Evolutionary conservation across 2,113 vertebrate genomes (phyloP).

Genomic region (Gallinago media): DNA sequence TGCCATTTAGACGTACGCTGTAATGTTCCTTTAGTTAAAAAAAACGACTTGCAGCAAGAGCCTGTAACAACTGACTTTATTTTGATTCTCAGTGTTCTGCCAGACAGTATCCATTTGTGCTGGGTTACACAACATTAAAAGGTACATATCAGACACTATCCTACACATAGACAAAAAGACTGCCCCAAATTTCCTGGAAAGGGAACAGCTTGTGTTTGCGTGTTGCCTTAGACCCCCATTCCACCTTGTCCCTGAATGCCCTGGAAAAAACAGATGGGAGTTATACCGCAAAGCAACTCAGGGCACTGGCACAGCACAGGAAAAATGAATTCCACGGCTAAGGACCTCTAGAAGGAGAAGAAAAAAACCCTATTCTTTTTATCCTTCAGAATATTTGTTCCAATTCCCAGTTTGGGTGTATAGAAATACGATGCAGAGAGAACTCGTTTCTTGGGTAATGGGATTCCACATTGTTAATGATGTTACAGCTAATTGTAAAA

Average conservation of each 20-base stretch:
- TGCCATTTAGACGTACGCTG: slow-evolving; percentile 48
- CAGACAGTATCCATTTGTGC: slow-evolving; percentile 36
- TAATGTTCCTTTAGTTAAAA: slow-evolving; percentile 25
- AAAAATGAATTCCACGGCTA: neutral
- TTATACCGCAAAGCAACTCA: neutral
- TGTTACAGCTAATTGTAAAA: neutral
- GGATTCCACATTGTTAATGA: neutral
- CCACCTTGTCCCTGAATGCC: slow-evolving; percentile 61
- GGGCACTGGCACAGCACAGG: neutral
- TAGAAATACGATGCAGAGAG: neutral
- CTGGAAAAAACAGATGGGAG: slow-evolving; percentile 66
- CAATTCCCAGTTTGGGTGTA: neutral
- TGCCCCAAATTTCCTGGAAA: slow-evolving; percentile 43
- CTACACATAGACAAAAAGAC: slow-evolving; percentile 17
- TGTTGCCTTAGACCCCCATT: slow-evolving; percentile 36
- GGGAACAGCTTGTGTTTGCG: slow-evolving; percentile 50
- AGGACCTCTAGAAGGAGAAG: neutral
- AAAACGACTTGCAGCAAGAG: slow-evolving; percentile 28
- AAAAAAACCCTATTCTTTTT: neutral
- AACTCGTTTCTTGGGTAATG: neutral
- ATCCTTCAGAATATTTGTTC: neutral
- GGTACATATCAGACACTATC: slow-evolving; percentile 27
- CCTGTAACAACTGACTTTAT: slow-evolving; percentile 34
- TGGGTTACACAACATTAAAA: slow-evolving; percentile 27
- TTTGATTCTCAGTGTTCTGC: slow-evolving; percentile 23